Base-by-base conservation (phyloP, 2,888 invertebrate species). In the Alitta virens region DNA sequence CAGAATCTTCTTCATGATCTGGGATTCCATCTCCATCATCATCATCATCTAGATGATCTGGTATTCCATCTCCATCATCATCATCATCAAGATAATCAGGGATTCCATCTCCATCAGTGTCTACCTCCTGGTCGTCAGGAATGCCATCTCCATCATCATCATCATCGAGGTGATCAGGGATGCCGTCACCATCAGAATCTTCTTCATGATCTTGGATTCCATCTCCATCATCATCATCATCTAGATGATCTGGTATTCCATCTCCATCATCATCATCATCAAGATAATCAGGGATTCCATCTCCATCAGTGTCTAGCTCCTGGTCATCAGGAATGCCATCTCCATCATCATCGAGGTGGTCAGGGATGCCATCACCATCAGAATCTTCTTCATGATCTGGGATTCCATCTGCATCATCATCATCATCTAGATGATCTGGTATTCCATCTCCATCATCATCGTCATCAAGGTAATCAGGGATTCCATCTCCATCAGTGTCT, bases 241-340 rank as follows among this genome's bases (percentile, higher is more conserved):
- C 68, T n/a, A 55, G n/a, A 21, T 58, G n/a, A 56, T 68, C 67
- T 18, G 73, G 72, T 9, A 67, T 65, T 38, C 68, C 68, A 63
- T 68, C 75, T 49, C 59, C 65, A 67, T 75, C 75, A 58, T 66
- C 67, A 53, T 74, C 73, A 18, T 49, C 46, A 2, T 66, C 64
- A n/a, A 27, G 3, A 50, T 71, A 52, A 66, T 77, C 76, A 18
- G 78, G 76, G 42, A 79, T 75, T 16, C 77, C 77, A 69, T 78
- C 76, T 1, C 77, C 74, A 60, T 69, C 71, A 66, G 74, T 75
- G 27, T 72, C 65, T 69, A 43, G 68, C 38, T 59, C 70, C 7
- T 57, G 24, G 42, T 60, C 50, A 52, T 67, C 67, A 21, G 67
- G 67, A 18, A 68, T 65, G 21, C 69, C 69, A 58, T 68, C 76